These are phyloP conservation scores for Drosophila bipectinata DNA, from an alignment of 1,140 invertebrate species.

Conservation along the genomic window DNA sequence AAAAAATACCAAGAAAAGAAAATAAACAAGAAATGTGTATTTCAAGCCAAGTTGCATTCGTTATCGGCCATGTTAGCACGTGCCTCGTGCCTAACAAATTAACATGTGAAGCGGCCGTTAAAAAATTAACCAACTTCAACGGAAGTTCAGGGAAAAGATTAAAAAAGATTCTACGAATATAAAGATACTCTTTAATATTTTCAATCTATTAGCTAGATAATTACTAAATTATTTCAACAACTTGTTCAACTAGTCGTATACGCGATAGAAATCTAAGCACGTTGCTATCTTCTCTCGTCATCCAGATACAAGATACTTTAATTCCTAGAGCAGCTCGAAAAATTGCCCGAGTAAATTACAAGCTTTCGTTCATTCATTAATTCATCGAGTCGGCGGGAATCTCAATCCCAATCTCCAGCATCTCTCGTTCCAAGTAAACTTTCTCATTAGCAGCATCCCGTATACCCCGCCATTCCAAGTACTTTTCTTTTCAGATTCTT, in stretches of 20 bases:
- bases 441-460: constrained; percentile 36
- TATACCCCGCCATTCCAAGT: constrained; percentile 7
- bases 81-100: constrained; percentile 72
- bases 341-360: constrained; percentile 32
- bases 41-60: constrained; percentile 44
- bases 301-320: constrained; percentile 19
- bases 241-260: constrained; percentile 5
- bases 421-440: constrained; percentile 39
- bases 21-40: constrained; percentile 37
- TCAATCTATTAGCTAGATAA: background rate
- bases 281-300: background rate
- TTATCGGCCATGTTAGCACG: constrained; percentile 53
- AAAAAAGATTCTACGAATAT: background rate
- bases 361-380: constrained; percentile 49
- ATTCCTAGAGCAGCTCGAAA: constrained; percentile 12
- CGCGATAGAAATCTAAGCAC: constrained; percentile 5
- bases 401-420: constrained; percentile 34
- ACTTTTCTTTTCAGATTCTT: constrained; percentile 67
- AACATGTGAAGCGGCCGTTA: constrained; percentile 64
- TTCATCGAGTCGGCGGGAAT: constrained; percentile 42
- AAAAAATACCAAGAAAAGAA: constrained; percentile 36
- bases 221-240: background rate
- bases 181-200: background rate
- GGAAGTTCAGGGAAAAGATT: constrained; percentile 9
- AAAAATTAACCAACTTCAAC: constrained; percentile 34